Base-by-base conservation (phyloP, 2,888 invertebrate genomes). In the Coenonympha arcania region DNA sequence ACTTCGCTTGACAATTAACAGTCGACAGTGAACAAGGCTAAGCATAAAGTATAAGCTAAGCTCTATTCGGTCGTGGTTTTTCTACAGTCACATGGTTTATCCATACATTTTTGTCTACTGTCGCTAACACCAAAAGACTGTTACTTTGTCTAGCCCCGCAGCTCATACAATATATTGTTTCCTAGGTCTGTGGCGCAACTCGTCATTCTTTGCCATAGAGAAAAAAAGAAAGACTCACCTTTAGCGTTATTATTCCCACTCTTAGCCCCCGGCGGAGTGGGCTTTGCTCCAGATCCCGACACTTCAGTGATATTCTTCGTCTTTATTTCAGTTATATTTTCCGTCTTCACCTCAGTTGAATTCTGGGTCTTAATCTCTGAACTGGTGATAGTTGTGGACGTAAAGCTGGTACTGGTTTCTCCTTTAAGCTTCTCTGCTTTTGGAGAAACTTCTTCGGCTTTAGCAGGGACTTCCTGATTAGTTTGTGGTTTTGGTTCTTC, bases 261-360 rank as follows among this genome's bases (percentile, higher is more conserved):
- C n/a, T 16, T 4, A 11, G n/a, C 26, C 2, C 33, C 50, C 20
- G 53, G 56, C 2, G 39, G 41, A 5, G 36, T 33, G 3, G 51
- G 54, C 22, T 47, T 46, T 2, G 46, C 47, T 22, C 52, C 53
- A 3, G 55, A 55, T 6, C 48, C 55, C 20, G 47, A 45, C 9
- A 19, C 18, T 30, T 30, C 41, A 1, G 41, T 42, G 2, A 28
- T 42, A 30, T 30, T 42, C 28, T 42, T 18, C 0, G 30, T 30
- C 11, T 42, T 42, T 18, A 30, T 42, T 15, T 42, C 30, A 8
- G 26, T 30, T 28, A 19, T 30, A 16, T 28, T 42, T 5, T 42
- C 41, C 5, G 26, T 42, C 19, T 42, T 19, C 18, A 30, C 36
- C 13, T 36, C 36, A 2, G 36, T 20, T 9, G 36, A n/a, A 6